phyloP scores from a whole-genome alignment of 2,888 invertebrate genomes.

The Drosophila subsilvestris region DNA sequence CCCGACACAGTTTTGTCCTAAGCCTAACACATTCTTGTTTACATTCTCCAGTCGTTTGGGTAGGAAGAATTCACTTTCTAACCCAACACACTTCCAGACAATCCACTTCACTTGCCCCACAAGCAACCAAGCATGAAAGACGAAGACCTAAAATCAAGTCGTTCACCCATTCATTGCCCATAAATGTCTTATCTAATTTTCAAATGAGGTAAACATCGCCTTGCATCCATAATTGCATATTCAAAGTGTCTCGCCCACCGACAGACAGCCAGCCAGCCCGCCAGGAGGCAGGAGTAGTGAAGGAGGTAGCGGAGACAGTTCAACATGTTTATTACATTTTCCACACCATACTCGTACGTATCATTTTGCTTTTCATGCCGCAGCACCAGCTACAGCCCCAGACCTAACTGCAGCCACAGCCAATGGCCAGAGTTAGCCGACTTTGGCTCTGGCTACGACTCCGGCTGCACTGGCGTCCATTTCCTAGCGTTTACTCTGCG shows the following conservation, averaged over 20 bases:
- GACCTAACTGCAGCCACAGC: slow-evolving; percentile 15
- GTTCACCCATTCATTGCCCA: slow-evolving; percentile 53
- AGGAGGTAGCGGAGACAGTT: slow-evolving; percentile 19
- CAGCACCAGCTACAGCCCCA: slow-evolving; percentile 13
- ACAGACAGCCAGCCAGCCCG: slow-evolving; percentile 23
- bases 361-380: slow-evolving; percentile 58
- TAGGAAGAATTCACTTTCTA: slow-evolving; percentile 9
- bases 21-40: neutral
- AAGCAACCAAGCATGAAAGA: slow-evolving; percentile 3
- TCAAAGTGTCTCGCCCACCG: slow-evolving; percentile 70
- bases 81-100: neutral
- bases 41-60: neutral
- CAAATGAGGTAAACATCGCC: slow-evolving; percentile 68
- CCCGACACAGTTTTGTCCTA: neutral
- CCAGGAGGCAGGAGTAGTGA: neutral
- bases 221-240: slow-evolving; percentile 73
- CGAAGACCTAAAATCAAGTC: slow-evolving; percentile 56
- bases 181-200: slow-evolving; percentile 72
- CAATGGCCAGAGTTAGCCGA: slow-evolving; percentile 25
- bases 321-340: slow-evolving; percentile 75
- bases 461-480: slow-evolving; percentile 52
- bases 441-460: neutral
- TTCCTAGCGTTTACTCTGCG: slow-evolving; percentile 75
- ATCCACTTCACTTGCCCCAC: neutral
- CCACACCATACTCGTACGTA: slow-evolving; percentile 57